Evolutionary conservation across 2,888 invertebrate genomes (phyloP).

Genomic region (Hesperia comma): DNA sequence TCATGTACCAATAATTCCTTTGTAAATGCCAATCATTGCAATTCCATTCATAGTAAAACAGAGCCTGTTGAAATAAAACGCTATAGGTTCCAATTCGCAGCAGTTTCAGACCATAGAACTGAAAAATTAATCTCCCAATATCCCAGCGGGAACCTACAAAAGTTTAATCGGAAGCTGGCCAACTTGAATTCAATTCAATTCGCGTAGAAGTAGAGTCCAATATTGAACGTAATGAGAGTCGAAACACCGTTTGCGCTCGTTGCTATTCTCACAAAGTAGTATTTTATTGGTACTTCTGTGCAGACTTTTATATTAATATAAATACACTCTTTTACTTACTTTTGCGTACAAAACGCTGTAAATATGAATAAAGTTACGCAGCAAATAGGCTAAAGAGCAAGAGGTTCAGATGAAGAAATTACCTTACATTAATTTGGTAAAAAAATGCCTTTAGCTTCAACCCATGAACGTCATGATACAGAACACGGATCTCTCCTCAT

Average conservation of each 20-base stretch:
- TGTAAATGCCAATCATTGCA: neutral
- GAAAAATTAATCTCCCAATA: conserved; percentile 33
- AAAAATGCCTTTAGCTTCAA: no score
- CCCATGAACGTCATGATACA: no score
- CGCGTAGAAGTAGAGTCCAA: conserved; percentile 12
- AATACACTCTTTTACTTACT: no score
- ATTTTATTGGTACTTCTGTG: conserved; percentile 15
- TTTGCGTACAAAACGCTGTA: no score
- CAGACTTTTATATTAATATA: conserved; percentile 11
- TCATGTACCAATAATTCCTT: neutral
- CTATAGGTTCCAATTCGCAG: conserved; percentile 28
- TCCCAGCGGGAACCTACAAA: conserved; percentile 16
- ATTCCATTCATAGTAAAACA: conserved; percentile 16
- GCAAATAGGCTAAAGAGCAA: no score
- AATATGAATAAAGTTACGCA: no score
- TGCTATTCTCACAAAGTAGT: conserved; percentile 11
- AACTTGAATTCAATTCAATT: conserved; percentile 25
- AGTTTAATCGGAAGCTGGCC: conserved; percentile 24
- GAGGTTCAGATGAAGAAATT: no score
- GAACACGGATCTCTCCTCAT: no score
- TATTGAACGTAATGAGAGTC: conserved; percentile 7
- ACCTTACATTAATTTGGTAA: no score
- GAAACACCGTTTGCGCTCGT: conserved; percentile 15
- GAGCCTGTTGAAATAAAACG: neutral
- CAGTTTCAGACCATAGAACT: conserved; percentile 27